Base-by-base conservation (phyloP, 1,140 invertebrate genomes). In the Drosophila pectinifera region DNA sequence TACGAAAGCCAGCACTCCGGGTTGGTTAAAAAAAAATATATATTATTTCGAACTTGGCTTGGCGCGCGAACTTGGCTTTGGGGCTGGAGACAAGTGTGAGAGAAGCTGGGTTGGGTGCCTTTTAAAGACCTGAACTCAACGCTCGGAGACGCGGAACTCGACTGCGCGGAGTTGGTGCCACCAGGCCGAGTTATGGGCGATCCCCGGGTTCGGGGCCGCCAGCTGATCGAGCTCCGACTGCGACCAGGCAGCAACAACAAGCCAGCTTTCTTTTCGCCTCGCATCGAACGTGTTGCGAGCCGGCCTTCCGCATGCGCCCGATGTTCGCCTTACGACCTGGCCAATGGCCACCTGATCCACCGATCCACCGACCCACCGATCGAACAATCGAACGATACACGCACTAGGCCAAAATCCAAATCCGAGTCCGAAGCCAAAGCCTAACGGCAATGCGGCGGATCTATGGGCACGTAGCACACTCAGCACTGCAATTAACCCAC, bases 171-270 rank as follows among this genome's bases (percentile, higher is more conserved):
- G 73, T 73, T 55, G 61, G 73, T 53, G 64, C 59, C 57, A 80
- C 64, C 77, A 55, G 65, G 80, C 80, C 84, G 84, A 89, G 84
- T 88, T 88, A 88, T 88, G 82, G 84, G 84, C 84, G 82, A 78
- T 82, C 43, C 58, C 61, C 28, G 56, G 67, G 49, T 22, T 31
- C 31, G 49, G 67, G 38, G 24, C 34, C 73, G 38, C 36, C 46
- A 57, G 57, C 58, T 61, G 74, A 49, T 51, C 75, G 59, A 55
- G 38, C 49, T 20, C 18, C 49, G 11, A 48, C 38, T 16, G 1
- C 34, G 46, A 31, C 28, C 28, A 7, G 28, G 34, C 28, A 38
- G 28, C 24, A 16, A 34, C 55, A 55, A 36, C 38, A 69, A n/a
- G 34, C 53, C 54, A 59, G 83, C 83, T 88, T 88, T 88, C 83